Conservation (phyloP, 1,140 invertebrate genomes). For the Orius insidiosus region DNA sequence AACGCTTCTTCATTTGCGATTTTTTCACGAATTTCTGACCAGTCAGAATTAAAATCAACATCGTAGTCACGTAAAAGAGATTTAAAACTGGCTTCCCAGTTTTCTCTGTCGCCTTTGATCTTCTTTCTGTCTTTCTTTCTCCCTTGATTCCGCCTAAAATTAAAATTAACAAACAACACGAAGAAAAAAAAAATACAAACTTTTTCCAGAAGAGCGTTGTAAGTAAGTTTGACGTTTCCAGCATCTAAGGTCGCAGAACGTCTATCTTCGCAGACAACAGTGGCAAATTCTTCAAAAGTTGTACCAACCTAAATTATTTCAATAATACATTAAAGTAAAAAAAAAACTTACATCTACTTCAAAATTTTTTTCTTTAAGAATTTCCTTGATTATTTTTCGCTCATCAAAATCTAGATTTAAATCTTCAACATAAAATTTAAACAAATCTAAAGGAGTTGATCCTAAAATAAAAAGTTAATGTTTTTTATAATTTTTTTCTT, state of each 20-base stretch:
- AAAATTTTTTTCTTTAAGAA: conserved; percentile 82
- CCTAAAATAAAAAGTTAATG: conserved; percentile 41
- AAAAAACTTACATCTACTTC: conserved; percentile 75
- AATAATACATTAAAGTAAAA: no score
- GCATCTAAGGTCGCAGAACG: conserved; percentile 81
- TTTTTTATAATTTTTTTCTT: conserved; percentile 9
- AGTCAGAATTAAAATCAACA: conserved; percentile 58
- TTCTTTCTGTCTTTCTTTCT: conserved; percentile 86
- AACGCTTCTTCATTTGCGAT: conserved; percentile 55
- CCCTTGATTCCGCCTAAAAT: conserved; percentile 68
- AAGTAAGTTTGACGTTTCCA: conserved; percentile 93
- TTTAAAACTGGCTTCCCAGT: conserved; percentile 70
- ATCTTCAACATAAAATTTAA: conserved; percentile 99
- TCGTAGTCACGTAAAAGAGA: conserved; percentile 55
- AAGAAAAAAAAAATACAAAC: no score
- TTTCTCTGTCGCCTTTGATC: conserved; percentile 76
- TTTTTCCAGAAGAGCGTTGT: conserved; percentile 83
- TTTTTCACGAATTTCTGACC: conserved; percentile 56
- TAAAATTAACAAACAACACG: no score
- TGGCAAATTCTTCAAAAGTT: conserved; percentile 90
- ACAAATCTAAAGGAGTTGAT: conserved; percentile 92
- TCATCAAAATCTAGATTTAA: conserved; percentile 95
- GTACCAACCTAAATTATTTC: no score
- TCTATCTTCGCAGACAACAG: conserved; percentile 86
- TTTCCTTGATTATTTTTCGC: conserved; percentile 96